Evolutionary conservation across 2,888 invertebrate species (phyloP).

Genomic region (Nyleta sp.): DNA sequence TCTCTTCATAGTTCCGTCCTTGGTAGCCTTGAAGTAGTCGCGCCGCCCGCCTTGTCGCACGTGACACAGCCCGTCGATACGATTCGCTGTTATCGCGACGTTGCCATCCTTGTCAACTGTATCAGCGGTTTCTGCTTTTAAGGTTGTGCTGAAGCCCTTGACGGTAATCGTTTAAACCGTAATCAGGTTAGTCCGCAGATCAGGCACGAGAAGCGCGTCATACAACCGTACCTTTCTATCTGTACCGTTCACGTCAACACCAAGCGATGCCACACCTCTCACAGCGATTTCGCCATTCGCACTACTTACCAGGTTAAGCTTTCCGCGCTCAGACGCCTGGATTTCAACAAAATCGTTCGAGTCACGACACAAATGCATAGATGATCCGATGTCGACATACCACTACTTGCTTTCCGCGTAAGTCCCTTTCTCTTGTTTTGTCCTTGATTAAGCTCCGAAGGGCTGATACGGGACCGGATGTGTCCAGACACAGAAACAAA

Average conservation of each 20-base stretch:
- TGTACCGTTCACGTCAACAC: neutral
- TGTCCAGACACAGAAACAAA: too few relatives aligned
- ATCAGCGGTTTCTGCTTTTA: slow-evolving; percentile 5
- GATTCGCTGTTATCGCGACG: slow-evolving; percentile 4
- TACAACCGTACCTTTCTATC: slow-evolving; percentile 17
- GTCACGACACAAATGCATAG: slow-evolving; percentile 52
- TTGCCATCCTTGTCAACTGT: slow-evolving; percentile 29
- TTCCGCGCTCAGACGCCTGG: slow-evolving; percentile 8
- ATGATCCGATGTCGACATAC: neutral
- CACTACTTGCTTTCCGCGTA: neutral
- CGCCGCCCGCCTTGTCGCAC: neutral
- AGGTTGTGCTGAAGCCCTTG: slow-evolving; percentile 25
- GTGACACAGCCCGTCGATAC: slow-evolving; percentile 4
- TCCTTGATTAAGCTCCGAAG: too few relatives aligned
- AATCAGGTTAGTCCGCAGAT: slow-evolving; percentile 58
- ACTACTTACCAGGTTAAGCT: slow-evolving; percentile 49
- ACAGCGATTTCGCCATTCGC: slow-evolving; percentile 36
- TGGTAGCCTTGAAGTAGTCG: too few relatives aligned
- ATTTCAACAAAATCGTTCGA: slow-evolving; percentile 29
- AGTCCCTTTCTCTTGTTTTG: neutral
- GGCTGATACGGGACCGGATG: too few relatives aligned
- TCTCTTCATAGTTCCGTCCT: too few relatives aligned
- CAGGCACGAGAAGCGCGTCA: slow-evolving; percentile 50
- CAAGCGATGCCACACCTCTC: slow-evolving; percentile 20
- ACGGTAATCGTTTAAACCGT: slow-evolving; percentile 58